Conservation (phyloP, 2,797 vertebrate species). For the Intellagama lesueurii region DNA sequence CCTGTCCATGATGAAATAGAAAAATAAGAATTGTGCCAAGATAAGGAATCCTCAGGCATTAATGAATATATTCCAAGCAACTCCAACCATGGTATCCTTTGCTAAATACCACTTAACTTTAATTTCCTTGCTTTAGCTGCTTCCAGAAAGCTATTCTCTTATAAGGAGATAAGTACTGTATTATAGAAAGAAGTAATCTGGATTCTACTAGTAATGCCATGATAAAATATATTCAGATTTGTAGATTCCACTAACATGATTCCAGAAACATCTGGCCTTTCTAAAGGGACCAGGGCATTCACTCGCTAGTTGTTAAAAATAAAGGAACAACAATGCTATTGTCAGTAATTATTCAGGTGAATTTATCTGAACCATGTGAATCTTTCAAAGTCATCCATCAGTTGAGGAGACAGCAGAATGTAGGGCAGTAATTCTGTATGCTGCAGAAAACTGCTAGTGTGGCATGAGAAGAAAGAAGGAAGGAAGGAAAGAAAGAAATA, state of each 20-base stretch:
- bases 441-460: no score
- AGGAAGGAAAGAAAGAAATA: no score
- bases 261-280: constrained; percentile 6
- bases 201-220: not conserved
- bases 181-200: not conserved
- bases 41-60: not conserved
- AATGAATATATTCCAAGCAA: not conserved
- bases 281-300: not conserved
- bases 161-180: not conserved
- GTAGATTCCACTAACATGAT: not conserved
- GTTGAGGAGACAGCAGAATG: no score
- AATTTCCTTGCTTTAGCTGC: not conserved
- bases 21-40: not conserved
- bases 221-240: not conserved
- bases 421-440: no score
- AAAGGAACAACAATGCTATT: no score
- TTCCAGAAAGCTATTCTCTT: not conserved
- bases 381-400: no score
- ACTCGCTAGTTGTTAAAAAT: not conserved
- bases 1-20: not conserved
- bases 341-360: no score
- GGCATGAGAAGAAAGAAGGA: no score
- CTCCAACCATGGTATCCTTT: not conserved
- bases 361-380: no score
- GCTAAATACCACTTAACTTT: not conserved